A percentile compares a stretch with the other conserved stretches of the same genome.
Evolutionary conservation across 2,797 vertebrate species (phyloP).

Genomic region (Amphiprion clarkii): DNA sequence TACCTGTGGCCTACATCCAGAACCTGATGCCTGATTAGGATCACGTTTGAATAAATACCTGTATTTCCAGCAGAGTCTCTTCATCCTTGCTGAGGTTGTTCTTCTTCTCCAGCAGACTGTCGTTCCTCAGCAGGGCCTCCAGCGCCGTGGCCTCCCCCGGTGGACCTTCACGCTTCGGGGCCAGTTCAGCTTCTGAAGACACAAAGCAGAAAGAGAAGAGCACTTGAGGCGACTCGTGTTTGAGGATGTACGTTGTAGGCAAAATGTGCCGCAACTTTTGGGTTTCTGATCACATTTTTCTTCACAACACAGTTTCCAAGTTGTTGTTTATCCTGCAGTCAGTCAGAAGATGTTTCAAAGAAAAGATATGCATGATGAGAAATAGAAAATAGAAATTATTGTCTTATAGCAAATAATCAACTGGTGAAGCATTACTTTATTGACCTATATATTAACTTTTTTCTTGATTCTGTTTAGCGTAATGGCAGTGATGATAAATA

Average conservation of each 20-base stretch:
- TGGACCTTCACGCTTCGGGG: slow-evolving; percentile 91
- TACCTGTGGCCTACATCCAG: too few relatives aligned
- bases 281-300: background rate
- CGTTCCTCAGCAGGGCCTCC: slow-evolving; percentile 94
- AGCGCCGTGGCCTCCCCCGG: slow-evolving; percentile 93
- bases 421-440: background rate
- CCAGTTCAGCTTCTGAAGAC: slow-evolving; percentile 92
- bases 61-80: slow-evolving; percentile 94
- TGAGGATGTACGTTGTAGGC: too few relatives aligned
- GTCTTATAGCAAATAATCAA: too few relatives aligned
- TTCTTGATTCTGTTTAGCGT: background rate
- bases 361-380: background rate
- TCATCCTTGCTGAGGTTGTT: slow-evolving; percentile 90
- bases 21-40: too few relatives aligned
- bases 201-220: slow-evolving; percentile 1
- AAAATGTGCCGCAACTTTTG: background rate
- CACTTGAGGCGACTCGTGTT: background rate
- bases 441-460: background rate
- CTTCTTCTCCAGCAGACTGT: slow-evolving; percentile 92
- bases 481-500: background rate
- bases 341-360: background rate
- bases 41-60: slow-evolving; percentile 81
- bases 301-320: background rate
- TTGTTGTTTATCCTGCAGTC: background rate
- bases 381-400: too few relatives aligned